Conservation (phyloP, 2,113 vertebrate species). For the Lepisosteus oculatus region DNA sequence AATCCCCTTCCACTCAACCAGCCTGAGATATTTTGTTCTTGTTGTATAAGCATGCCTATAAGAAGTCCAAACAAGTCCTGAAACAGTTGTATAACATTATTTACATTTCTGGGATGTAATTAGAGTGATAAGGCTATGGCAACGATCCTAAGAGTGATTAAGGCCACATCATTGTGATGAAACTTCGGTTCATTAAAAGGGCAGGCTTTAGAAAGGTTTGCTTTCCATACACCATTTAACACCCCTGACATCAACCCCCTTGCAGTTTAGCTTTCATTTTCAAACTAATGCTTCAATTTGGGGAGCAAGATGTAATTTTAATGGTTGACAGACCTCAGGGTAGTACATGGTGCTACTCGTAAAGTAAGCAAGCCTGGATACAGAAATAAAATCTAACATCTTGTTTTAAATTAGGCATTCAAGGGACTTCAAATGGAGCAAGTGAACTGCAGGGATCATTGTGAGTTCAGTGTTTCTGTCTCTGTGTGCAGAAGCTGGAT, state of each 20-base stretch:
- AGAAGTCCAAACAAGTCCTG: slow-evolving; percentile 71
- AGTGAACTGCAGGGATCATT: background rate
- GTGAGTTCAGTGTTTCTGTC: background rate
- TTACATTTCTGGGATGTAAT: slow-evolving; percentile 79
- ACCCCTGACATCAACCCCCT: background rate
- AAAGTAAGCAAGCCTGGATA: background rate
- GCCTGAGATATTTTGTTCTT: slow-evolving; percentile 31
- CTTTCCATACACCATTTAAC: slow-evolving; percentile 11
- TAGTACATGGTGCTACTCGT: background rate
- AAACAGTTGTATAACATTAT: slow-evolving; percentile 77
- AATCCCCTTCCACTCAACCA: slow-evolving; percentile 4
- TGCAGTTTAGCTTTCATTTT: background rate
- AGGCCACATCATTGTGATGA: slow-evolving; percentile 55
- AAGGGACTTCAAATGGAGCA: background rate
- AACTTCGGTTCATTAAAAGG: slow-evolving; percentile 38
- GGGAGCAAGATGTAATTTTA: background rate
- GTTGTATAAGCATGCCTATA: slow-evolving; percentile 43
- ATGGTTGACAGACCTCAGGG: background rate
- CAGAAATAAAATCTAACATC: background rate
- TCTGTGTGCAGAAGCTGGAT: background rate
- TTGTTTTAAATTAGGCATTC: slow-evolving; percentile 1
- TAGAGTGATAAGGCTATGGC: slow-evolving; percentile 79
- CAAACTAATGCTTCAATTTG: background rate
- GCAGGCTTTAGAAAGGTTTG: slow-evolving; percentile 22
- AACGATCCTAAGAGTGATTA: slow-evolving; percentile 81